These are phyloP conservation scores for Patagioenas fasciata DNA, from an alignment of 2,113 vertebrate species.

Conservation along the genomic window DNA sequence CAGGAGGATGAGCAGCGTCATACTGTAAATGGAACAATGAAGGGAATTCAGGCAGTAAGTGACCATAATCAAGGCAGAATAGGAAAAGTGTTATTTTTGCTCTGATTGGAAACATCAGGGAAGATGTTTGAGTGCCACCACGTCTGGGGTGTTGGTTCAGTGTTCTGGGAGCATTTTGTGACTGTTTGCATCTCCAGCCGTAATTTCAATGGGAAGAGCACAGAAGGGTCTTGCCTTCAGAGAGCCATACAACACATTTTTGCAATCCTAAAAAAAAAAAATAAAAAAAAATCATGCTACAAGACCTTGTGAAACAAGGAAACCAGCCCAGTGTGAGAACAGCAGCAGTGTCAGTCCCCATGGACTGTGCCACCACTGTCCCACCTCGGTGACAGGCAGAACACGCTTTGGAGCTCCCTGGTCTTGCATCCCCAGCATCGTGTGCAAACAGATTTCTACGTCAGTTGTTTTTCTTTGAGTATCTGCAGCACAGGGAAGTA, in stretches of 20 bases:
- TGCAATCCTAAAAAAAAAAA: not conserved
- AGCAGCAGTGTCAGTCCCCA: fast-evolving
- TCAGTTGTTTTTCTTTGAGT: not conserved
- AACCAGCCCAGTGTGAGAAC: fast-evolving
- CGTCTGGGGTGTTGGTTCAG: not conserved
- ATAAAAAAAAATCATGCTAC: fast-evolving
- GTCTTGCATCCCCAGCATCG: not conserved
- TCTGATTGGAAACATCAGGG: not conserved
- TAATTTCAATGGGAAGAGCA: not conserved
- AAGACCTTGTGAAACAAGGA: not conserved
- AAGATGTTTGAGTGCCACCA: not conserved
- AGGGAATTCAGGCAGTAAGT: not conserved
- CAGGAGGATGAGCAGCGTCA: fast-evolving
- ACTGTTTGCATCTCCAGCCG: not conserved
- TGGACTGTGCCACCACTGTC: fast-evolving
- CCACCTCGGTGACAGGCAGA: not conserved
- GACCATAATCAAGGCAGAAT: not conserved
- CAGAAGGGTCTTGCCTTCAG: not conserved
- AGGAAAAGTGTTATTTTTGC: not conserved
- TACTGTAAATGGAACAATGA: fast-evolving
- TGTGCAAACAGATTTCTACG: fast-evolving
- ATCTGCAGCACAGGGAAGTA: not conserved
- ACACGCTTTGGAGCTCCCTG: fast-evolving
- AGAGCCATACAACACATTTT: not conserved
- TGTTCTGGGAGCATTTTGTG: not conserved